Percentiles rank a stretch among this genome's conserved stretches.
Conservation (phyloP, 2,113 vertebrate genomes). For the Copsychus sechellarum region DNA sequence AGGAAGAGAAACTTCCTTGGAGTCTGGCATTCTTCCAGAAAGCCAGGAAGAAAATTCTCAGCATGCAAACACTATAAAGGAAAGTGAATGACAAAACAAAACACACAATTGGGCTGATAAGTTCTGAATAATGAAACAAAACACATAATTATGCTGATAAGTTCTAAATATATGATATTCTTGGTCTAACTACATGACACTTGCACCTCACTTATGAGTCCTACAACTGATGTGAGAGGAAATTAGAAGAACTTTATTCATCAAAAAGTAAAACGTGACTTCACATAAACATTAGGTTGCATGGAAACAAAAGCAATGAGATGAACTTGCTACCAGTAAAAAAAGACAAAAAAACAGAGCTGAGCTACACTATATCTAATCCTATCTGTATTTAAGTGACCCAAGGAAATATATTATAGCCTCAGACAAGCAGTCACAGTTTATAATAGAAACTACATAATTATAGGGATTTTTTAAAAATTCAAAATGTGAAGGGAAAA, state of each 20-base stretch:
- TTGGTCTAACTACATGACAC: not conserved
- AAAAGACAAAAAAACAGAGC: fast-evolving
- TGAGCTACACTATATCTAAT: not conserved
- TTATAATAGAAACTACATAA: not conserved
- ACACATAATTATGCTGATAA: not conserved
- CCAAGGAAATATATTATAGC: not conserved
- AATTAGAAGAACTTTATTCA: not conserved
- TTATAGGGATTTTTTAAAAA: not conserved
- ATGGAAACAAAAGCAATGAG: not conserved
- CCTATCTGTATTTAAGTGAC: not conserved
- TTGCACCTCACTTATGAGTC: not conserved
- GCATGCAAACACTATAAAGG: not conserved
- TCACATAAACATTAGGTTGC: not conserved
- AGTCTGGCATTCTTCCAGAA: not conserved
- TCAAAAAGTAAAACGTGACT: not conserved
- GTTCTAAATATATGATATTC: not conserved
- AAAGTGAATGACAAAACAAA: not conserved
- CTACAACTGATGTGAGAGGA: not conserved
- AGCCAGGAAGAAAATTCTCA: not conserved
- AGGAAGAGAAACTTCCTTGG: not conserved
- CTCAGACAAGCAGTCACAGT: not conserved
- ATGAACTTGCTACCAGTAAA: not conserved
- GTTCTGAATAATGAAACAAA: not conserved
- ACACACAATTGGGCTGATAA: not conserved
- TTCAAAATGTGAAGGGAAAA: not conserved